Base-by-base conservation (phyloP, 2,888 invertebrate species). In the Drosophila fulvimacula region DNA sequence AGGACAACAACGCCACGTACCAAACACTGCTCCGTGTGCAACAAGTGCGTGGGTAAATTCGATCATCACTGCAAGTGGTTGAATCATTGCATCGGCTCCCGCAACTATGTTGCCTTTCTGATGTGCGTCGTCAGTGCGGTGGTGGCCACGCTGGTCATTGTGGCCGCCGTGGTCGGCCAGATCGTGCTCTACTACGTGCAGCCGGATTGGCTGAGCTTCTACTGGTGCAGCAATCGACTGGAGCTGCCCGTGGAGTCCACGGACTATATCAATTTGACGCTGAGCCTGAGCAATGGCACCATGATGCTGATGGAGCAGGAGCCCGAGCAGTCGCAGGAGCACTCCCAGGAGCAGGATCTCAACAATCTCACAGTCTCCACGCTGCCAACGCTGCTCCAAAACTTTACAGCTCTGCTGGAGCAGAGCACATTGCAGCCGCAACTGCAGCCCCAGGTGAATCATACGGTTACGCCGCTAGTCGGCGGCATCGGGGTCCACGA, bases 31-130 rank as follows among this genome's bases (percentile, higher is more conserved):
- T 96, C 97, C 86, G 95, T 97, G 80, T 99, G 99, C 93, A 99
- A 99, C 94, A 99, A 99, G 94, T 99, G 99, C 93, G 97, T 99
- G 56, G 95, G 96, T 15, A 94, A 95, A 66, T 99, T 99, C 93
- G 99, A 99, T 92, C 99, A 99, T 92, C 99, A 99, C 93, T 99
- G 99, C 94, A 98, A 98, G 94, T 99, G 99, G 99, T 94, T 99
- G 81, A 99, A 99, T 93, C 98, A 98, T 93, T 99, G 99, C 93
- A 95, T 99, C 71, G 99, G 99, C 10, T 95, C 95, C 48, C 94
- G 97, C 81, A 99, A 98, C 92, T 99, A 98, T 94, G 94, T 94
- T 46, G 95, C 96, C 32, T 98, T 98, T 92, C 94, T 97, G 79
- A 95, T 95, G 91, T 96, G 96, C 90, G 95, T 97, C 61, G 94